A percentile compares a stretch with the other conserved stretches of the same genome.
Evolutionary conservation across 1,140 invertebrate species (phyloP).

Genomic region (Brachionus asplanchnoidis): DNA sequence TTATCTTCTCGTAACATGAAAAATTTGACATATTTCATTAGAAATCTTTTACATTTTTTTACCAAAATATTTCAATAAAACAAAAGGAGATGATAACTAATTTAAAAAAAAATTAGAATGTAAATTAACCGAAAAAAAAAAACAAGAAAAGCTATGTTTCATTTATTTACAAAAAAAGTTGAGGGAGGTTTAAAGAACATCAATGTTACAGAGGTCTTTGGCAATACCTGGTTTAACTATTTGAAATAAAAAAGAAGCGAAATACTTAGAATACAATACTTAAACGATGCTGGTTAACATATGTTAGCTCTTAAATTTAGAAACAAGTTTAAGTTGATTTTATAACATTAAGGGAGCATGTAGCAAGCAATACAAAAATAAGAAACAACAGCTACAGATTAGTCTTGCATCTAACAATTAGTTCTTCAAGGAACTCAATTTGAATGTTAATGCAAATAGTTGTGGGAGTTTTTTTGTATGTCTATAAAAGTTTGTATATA

Average conservation of each 20-base stretch:
- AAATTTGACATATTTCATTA: too few species aligned
- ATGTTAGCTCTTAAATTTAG: slow-evolving; percentile 10
- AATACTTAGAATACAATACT: neutral
- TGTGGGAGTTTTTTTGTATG: neutral
- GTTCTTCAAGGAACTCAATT: neutral
- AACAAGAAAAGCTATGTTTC: neutral
- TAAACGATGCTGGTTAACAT: neutral
- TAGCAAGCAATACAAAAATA: neutral
- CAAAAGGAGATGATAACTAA: neutral
- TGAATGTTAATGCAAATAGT: neutral
- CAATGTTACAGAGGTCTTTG: neutral
- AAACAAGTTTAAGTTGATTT: neutral
- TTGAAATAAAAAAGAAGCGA: neutral
- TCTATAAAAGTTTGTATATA: neutral
- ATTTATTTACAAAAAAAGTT: neutral
- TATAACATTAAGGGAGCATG: neutral
- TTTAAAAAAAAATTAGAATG: neutral
- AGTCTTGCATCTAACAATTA: neutral
- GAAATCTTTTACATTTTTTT: too few species aligned
- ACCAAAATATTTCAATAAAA: neutral
- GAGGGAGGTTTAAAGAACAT: neutral
- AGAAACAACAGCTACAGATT: neutral
- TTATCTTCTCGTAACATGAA: neutral
- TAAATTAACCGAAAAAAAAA: neutral
- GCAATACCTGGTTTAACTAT: neutral